Base-by-base conservation (phyloP, 2,888 invertebrate genomes). In the Hedya salicella region DNA sequence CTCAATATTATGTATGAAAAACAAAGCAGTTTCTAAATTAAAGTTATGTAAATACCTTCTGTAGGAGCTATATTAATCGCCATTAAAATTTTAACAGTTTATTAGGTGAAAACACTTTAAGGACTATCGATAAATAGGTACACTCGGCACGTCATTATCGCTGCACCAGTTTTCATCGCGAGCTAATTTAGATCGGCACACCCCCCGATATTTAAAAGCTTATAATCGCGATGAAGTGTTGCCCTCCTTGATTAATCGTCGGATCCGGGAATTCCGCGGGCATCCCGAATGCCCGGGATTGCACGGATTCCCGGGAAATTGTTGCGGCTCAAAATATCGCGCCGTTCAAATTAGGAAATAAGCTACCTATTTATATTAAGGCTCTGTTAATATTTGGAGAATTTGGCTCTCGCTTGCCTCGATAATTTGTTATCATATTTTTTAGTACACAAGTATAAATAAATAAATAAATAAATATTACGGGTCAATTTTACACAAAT, bases 171-270 rank as follows among this genome's bases (percentile, higher is more conserved):
- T 89, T 87, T 88, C 90, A 89, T 87, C 88, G 81, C 86, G 66
- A 83, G 85, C 88, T 89, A 91, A 90, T 91, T 90, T 90, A 91
- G 89, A 88, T 88, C 78, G 88, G 82, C 79, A 83, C 78, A 76
- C 75, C 86, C 86, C 81, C 78, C 81, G 80, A 84, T 86, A 84
- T 85, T 87, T 89, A 89, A 90, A 88, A 87, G 89, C 91, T 91
- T 91, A 90, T 91, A 91, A 91, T 91, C 89, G 89, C 88, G 86
- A 89, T 87, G 89, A 89, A 90, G 88, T 87, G 87, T 85, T 84
- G 85, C 86, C 81, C 76, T 78, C 79, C 81, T 77, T 89, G 89
- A 91, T 91, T 88, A 90, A 89, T 90, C 83, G 83, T 78, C 79
- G 77, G 61, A 57, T 61, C 57, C 61, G 78, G 73, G 76, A 77